phyloP scores from a whole-genome alignment of 2,113 vertebrate species.

The Caranx ignobilis region DNA sequence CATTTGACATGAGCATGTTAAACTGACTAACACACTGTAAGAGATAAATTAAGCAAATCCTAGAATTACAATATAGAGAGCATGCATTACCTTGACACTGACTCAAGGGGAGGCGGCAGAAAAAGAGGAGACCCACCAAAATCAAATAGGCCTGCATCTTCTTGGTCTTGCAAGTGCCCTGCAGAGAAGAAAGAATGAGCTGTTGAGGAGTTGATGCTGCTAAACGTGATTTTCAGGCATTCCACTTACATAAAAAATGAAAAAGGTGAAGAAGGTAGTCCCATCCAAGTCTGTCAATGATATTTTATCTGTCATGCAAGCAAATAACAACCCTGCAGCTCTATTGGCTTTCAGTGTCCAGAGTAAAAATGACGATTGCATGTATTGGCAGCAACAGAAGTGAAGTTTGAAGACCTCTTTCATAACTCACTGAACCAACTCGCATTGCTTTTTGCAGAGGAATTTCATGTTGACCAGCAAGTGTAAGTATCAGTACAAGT shows the following conservation, averaged over 20 bases:
- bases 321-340: background rate
- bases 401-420: too few relatives aligned
- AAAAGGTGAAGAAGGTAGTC: background rate
- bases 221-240: too few relatives aligned
- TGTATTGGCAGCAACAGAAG: too few relatives aligned
- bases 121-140: constrained; percentile 41
- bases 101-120: constrained; percentile 38
- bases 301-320: background rate
- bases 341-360: background rate
- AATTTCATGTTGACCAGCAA: too few relatives aligned
- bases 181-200: background rate
- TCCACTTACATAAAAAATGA: too few relatives aligned
- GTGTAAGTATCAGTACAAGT: too few relatives aligned
- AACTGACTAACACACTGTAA: background rate
- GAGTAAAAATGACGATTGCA: background rate
- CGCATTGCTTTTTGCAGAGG: too few relatives aligned
- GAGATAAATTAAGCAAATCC: background rate
- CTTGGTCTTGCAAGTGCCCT: background rate
- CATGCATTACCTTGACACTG: constrained; percentile 62
- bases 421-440: too few relatives aligned
- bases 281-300: background rate
- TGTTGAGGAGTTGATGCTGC: too few relatives aligned
- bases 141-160: constrained; percentile 42
- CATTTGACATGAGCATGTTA: background rate
- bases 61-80: background rate